phyloP scores from a whole-genome alignment of 2,888 invertebrate genomes.

The Tinea pellionella region DNA sequence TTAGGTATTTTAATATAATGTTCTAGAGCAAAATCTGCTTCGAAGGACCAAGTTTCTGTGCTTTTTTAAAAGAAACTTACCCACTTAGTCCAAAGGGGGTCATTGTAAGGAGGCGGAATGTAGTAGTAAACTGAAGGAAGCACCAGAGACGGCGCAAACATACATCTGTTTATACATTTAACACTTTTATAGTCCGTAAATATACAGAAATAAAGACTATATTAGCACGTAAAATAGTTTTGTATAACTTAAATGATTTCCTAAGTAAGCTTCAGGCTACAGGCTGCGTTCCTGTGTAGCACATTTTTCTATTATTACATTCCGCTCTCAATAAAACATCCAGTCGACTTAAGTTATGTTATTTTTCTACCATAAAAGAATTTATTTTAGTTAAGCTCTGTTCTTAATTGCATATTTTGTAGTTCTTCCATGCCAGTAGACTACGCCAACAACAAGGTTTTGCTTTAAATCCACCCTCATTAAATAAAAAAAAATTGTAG shows the following conservation, averaged over 20 bases:
- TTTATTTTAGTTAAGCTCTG: too few relatives aligned
- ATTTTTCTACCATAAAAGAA: not conserved
- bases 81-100: too few relatives aligned
- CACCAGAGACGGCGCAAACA: too few relatives aligned
- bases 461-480: too few relatives aligned
- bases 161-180: not conserved
- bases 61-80: too few relatives aligned
- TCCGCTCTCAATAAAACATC: not conserved
- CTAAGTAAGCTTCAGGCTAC: not conserved
- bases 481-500: too few relatives aligned
- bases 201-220: not conserved
- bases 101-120: not conserved
- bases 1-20: too few relatives aligned
- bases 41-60: not conserved
- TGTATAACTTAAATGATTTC: not conserved
- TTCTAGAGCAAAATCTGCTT: not conserved
- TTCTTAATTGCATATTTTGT: too few relatives aligned
- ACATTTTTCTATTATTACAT: constrained; percentile 13
- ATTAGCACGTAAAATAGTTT: not conserved
- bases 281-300: not conserved
- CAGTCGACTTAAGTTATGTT: not conserved
- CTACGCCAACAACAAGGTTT: too few relatives aligned
- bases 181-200: not conserved
- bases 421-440: too few relatives aligned
- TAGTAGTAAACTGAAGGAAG: not conserved